Evolutionary conservation across 2,113 vertebrate genomes (phyloP).

Genomic region (Chunga burmeisteri): DNA sequence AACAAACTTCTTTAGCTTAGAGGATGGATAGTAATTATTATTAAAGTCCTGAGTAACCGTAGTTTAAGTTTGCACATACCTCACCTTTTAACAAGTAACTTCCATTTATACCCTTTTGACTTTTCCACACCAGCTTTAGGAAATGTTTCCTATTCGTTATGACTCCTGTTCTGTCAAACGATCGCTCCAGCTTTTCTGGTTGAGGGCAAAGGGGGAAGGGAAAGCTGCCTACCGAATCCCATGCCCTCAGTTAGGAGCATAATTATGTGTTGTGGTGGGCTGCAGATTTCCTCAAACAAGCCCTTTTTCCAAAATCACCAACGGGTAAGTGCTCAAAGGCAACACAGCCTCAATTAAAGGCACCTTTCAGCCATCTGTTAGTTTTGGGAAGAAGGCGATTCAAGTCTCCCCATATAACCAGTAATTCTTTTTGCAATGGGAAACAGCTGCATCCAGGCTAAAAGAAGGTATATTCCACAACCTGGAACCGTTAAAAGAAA

Average conservation of each 20-base stretch:
- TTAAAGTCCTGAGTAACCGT: neutral
- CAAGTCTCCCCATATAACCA: neutral
- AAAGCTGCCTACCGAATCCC: neutral
- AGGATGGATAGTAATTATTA: neutral
- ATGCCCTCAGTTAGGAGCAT: neutral
- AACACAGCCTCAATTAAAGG: neutral
- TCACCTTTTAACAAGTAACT: neutral
- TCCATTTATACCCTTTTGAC: neutral
- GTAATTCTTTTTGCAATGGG: neutral
- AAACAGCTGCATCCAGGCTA: slow-evolving; percentile 10
- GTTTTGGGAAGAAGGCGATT: neutral
- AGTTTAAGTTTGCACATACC: neutral
- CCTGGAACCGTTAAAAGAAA: neutral
- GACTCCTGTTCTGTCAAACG: neutral
- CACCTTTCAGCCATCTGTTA: neutral
- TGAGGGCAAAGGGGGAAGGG: neutral
- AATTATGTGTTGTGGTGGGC: neutral
- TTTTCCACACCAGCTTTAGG: neutral
- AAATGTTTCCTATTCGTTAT: neutral
- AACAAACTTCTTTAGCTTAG: neutral
- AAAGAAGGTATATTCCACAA: neutral
- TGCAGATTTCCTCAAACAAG: neutral
- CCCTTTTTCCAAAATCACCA: neutral
- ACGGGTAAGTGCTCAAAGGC: neutral
- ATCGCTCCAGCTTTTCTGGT: neutral